Evolutionary conservation across 2,888 invertebrate genomes (phyloP).

Genomic region (Epistrophe eligans): DNA sequence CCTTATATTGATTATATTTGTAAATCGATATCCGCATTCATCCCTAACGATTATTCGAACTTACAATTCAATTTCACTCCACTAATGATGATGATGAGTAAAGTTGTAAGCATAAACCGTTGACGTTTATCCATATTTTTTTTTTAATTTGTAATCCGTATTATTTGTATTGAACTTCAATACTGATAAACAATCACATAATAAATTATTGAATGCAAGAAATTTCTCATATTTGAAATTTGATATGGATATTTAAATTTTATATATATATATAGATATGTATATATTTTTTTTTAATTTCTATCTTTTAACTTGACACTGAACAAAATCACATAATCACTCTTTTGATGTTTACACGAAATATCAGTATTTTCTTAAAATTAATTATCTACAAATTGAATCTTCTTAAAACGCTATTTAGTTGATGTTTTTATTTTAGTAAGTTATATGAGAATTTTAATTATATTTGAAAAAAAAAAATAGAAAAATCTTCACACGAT

Average conservation of each 20-base stretch:
- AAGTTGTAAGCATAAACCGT: slow-evolving; percentile 46
- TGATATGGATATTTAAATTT: slow-evolving; percentile 35
- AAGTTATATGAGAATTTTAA: neutral
- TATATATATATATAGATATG: too few relatives aligned
- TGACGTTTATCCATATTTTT: slow-evolving; percentile 63
- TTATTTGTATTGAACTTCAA: slow-evolving; percentile 27
- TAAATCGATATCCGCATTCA: slow-evolving; percentile 11
- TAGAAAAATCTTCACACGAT: slow-evolving; percentile 26
- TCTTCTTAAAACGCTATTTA: slow-evolving; percentile 6
- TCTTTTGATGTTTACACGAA: slow-evolving; percentile 3
- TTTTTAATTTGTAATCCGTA: slow-evolving; percentile 60
- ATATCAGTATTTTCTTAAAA: neutral
- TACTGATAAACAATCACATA: slow-evolving; percentile 48
- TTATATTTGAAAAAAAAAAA: neutral
- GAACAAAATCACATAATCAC: slow-evolving; percentile 30
- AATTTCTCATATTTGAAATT: slow-evolving; percentile 64
- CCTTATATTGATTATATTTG: neutral
- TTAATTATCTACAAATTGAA: slow-evolving; percentile 18
- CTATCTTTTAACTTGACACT: slow-evolving; percentile 47
- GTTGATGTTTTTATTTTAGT: neutral
- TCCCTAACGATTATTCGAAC: slow-evolving; percentile 25
- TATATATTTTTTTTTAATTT: slow-evolving; percentile 16
- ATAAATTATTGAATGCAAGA: slow-evolving; percentile 22
- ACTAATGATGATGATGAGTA: slow-evolving; percentile 44
- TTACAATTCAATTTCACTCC: slow-evolving; percentile 57